These are phyloP conservation scores for Trachelus tabidus DNA, from an alignment of 2,888 invertebrate genomes.

Conservation along the genomic window DNA sequence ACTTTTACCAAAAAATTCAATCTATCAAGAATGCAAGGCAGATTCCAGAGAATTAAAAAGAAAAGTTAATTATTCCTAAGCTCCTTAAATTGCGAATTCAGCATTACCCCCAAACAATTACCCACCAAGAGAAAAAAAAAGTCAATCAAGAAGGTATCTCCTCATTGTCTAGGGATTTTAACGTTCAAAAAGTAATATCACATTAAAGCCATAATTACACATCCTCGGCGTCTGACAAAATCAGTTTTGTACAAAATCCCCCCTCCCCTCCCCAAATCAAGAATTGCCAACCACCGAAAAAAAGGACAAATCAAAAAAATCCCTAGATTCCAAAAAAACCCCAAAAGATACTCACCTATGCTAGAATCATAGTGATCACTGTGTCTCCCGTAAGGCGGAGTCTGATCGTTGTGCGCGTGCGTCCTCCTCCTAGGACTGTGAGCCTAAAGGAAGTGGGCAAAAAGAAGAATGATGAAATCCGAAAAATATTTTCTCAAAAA, in stretches of 20 bases:
- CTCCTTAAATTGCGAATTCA: background rate
- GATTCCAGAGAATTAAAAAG: background rate
- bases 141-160: too few relatives aligned
- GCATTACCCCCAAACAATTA: background rate
- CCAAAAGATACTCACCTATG: slow-evolving; percentile 42
- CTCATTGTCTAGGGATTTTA: too few relatives aligned
- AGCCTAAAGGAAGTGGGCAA: slow-evolving; percentile 30
- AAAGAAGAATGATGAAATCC: slow-evolving; percentile 3
- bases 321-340: background rate
- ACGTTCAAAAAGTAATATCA: too few relatives aligned
- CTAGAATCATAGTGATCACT: slow-evolving; percentile 55
- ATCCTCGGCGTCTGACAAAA: too few relatives aligned
- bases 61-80: too few relatives aligned
- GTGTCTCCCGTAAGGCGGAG: slow-evolving; percentile 48
- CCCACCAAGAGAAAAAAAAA: too few relatives aligned
- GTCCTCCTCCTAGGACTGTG: slow-evolving; percentile 42
- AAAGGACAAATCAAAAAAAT: background rate
- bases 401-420: slow-evolving; percentile 30
- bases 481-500: slow-evolving; percentile 35
- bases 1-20: background rate
- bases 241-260: background rate
- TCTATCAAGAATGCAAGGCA: too few relatives aligned
- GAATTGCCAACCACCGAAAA: background rate
- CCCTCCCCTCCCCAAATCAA: background rate
- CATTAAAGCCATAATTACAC: too few relatives aligned